Conservation (phyloP, 2,888 invertebrate genomes). For the Catotricha subobsoleta region DNA sequence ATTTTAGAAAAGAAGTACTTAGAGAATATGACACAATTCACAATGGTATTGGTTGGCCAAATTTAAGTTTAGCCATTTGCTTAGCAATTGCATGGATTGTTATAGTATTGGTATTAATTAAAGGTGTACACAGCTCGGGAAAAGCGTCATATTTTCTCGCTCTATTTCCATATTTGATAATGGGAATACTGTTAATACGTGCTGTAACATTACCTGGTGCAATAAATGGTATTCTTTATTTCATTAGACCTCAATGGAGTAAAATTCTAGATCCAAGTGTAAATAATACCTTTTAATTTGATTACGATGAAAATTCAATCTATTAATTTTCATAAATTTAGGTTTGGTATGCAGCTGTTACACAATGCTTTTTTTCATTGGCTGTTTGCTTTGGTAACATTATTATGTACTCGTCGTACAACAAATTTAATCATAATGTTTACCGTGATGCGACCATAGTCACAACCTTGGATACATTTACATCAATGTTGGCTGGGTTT, state of each 20-base stretch:
- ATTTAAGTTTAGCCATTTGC: constrained; percentile 35
- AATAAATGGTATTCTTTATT: constrained; percentile 40
- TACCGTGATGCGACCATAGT: constrained; percentile 39
- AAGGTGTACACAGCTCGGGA: constrained; percentile 41
- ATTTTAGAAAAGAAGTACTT: constrained; percentile 33
- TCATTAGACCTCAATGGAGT: constrained; percentile 44
- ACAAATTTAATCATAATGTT: constrained; percentile 39
- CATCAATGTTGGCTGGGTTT: constrained; percentile 36
- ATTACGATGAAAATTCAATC: not conserved
- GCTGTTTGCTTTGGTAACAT: constrained; percentile 44
- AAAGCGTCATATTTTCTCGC: constrained; percentile 59
- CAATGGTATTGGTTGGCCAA: constrained; percentile 36
- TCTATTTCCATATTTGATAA: constrained; percentile 48
- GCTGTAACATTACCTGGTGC: constrained; percentile 43
- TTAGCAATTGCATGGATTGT: constrained; percentile 34
- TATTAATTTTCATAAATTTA: constrained; percentile 13
- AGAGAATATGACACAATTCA: constrained; percentile 31
- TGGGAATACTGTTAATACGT: constrained; percentile 42
- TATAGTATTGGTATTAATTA: constrained; percentile 34
- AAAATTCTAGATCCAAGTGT: constrained; percentile 41
- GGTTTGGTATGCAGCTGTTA: constrained; percentile 47
- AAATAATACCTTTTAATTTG: not conserved
- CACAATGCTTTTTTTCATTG: constrained; percentile 45
- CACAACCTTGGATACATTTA: constrained; percentile 35
- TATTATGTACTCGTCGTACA: constrained; percentile 43